Percentiles rank a stretch among this genome's conserved stretches.
phyloP scores from a whole-genome alignment of 2,888 invertebrate genomes.

The Melipona bicolor region DNA sequence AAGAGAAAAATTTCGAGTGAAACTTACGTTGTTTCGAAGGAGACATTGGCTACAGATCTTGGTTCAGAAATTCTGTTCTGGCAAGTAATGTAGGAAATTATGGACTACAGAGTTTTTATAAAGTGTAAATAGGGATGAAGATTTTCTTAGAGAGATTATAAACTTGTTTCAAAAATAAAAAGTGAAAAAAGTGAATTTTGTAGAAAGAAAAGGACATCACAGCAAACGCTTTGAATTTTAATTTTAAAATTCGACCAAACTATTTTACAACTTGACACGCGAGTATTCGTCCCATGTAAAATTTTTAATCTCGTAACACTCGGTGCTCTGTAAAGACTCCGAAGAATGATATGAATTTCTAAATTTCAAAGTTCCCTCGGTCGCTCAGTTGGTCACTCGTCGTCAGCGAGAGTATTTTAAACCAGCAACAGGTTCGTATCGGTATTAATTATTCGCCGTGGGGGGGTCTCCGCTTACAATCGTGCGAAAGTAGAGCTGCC shows the following conservation, averaged over 20 bases:
- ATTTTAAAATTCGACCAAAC: too few species aligned
- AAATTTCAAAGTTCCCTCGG: background rate
- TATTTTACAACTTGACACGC: too few species aligned
- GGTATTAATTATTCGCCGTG: slow-evolving; percentile 10
- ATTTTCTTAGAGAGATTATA: background rate
- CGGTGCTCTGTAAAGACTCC: background rate
- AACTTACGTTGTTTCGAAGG: too few species aligned
- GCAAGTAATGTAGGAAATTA: background rate
- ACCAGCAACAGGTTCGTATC: slow-evolving; percentile 12
- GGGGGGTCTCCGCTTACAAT: background rate
- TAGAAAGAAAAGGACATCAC: too few species aligned
- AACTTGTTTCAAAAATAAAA: too few species aligned
- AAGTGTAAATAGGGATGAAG: background rate
- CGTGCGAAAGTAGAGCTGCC: background rate
- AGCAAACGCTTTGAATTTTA: too few species aligned
- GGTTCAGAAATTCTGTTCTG: background rate
- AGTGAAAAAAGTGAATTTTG: too few species aligned
- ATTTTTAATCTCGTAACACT: too few species aligned
- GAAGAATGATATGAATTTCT: background rate
- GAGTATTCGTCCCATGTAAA: too few species aligned
- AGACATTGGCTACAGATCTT: too few species aligned
- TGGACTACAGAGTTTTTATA: background rate
- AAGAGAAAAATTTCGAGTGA: too few species aligned
- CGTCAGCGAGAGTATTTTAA: background rate
- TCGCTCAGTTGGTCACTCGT: background rate